Evolutionary conservation across 2,888 invertebrate species (phyloP), one percentile per base, ranked within the genome.

Genomic region (Zygothrica quintamaculata): DNA sequence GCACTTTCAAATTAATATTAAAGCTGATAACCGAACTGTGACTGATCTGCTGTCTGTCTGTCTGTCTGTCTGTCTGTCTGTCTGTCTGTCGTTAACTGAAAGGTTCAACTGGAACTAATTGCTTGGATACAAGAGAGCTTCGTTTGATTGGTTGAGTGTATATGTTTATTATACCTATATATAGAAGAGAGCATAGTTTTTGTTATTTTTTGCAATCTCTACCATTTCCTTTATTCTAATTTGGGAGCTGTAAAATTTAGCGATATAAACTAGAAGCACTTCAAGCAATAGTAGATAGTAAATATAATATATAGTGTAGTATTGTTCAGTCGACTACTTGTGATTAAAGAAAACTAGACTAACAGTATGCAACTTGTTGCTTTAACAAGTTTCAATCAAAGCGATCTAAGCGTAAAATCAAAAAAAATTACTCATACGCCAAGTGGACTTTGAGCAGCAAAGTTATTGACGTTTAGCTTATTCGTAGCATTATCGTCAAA

Each of bases 401-500:
- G 22, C 3, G 33, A 18, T 25, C 37, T 40, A 36, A 50, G 26
- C 22, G 26, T 15, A 47, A n/a, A 31, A 52, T 29, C 52, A 61
- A 64, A 22, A 29, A 26, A 46, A 16, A 59, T 82, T 78, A 78
- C 62, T 65, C 84, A 85, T 82, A 44, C 73, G 61, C 50, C 64
- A n/a, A 16, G 65, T 76, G 84, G 76, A 85, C 80, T 85, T 82
- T 72, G 73, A 0, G 31, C 79, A 26, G 44, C 29, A n/a, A 12
- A 36, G 11, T 34, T 46, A 46, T 42, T 29, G 52, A 11, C 8
- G 44, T 46, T 46, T 15, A 13, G 44, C 2, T 7, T 42, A 12
- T n/a, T 2, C 26, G 11, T 9, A n/a, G 40, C 46, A 46, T 77
- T 67, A 62, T 84, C 62, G 39, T 48, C 18, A 11, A n/a, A 31